A percentile compares a stretch with the other conserved stretches of the same genome.
Conservation (phyloP, 2,888 invertebrate genomes). For the Timandra comae region DNA sequence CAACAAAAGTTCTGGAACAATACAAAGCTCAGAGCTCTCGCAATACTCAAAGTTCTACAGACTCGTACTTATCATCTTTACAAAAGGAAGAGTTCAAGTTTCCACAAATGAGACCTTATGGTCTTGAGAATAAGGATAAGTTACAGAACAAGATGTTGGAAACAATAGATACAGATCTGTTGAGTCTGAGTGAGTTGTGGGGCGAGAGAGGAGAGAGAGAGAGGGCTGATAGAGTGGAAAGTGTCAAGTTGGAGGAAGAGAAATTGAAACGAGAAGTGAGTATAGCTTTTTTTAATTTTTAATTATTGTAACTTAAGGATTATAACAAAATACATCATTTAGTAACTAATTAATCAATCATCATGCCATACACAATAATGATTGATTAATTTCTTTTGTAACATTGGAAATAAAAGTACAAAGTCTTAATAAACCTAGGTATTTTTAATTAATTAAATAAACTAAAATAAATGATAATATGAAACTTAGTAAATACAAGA, state of each 20-base stretch:
- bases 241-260: slow-evolving; percentile 83
- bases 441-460: too few relatives aligned
- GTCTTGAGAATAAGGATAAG: slow-evolving; percentile 38
- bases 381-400: too few relatives aligned
- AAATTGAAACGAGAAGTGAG: slow-evolving; percentile 84
- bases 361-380: too few relatives aligned
- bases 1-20: slow-evolving; percentile 62
- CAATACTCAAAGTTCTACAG: slow-evolving; percentile 37
- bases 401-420: too few relatives aligned
- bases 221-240: slow-evolving; percentile 47
- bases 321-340: too few relatives aligned
- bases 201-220: slow-evolving; percentile 58
- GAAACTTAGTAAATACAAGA: too few relatives aligned
- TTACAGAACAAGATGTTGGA: slow-evolving; percentile 48
- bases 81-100: slow-evolving; percentile 58
- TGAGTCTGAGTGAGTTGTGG: slow-evolving; percentile 82
- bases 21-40: slow-evolving; percentile 53
- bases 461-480: too few relatives aligned
- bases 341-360: too few relatives aligned
- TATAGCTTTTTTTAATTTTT: too few relatives aligned
- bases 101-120: slow-evolving; percentile 61
- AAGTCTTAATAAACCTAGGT: too few relatives aligned
- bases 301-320: not conserved
- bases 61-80: slow-evolving; percentile 37
- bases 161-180: slow-evolving; percentile 61